Percentiles rank a stretch among this genome's conserved stretches.
Evolutionary conservation across 1,140 invertebrate species (phyloP).

Genomic region (Scylla paramamosain): DNA sequence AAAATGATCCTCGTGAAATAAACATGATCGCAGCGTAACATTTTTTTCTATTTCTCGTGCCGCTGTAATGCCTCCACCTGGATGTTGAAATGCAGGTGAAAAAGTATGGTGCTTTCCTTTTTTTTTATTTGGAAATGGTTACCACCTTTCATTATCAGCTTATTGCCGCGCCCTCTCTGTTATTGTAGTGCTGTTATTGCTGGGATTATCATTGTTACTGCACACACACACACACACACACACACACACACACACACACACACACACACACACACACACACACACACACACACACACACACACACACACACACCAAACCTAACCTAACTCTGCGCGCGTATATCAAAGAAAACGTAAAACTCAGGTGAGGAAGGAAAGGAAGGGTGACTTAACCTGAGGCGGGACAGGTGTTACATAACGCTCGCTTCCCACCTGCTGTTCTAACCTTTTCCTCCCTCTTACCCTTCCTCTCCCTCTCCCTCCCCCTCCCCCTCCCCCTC

Average conservation of each 20-base stretch:
- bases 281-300: background rate
- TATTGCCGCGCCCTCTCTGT: background rate
- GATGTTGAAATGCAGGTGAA: background rate
- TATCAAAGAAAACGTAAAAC: background rate
- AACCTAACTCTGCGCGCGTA: background rate
- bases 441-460: background rate
- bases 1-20: background rate
- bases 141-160: background rate
- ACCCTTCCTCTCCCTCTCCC: background rate
- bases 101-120: background rate
- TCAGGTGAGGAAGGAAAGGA: background rate
- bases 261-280: background rate
- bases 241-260: background rate
- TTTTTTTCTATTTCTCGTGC: background rate
- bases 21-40: background rate
- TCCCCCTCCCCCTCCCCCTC: background rate
- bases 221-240: slow-evolving; percentile 23
- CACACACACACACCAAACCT: background rate
- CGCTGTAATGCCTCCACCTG: background rate
- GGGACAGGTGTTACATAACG: background rate
- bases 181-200: too few relatives aligned
- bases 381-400: background rate
- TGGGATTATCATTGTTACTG: too few relatives aligned
- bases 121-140: background rate
- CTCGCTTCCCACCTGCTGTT: background rate